Percentiles rank a stretch among this genome's conserved stretches.
phyloP scores from a whole-genome alignment of 2,113 vertebrate species.

The Antennarius striatus region DNA sequence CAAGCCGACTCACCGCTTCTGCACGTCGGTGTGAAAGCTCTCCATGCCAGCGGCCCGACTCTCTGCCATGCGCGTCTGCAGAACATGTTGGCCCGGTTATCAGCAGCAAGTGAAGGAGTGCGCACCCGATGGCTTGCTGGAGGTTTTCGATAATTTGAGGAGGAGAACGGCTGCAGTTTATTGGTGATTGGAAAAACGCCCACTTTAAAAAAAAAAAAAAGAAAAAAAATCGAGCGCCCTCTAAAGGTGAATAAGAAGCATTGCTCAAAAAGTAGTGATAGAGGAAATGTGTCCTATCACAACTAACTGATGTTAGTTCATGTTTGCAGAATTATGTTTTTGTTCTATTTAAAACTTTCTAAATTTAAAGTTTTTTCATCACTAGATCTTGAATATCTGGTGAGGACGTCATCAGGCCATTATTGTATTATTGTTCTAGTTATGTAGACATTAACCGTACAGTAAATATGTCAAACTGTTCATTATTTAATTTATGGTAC shows the following conservation, averaged over 20 bases:
- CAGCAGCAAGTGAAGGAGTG: background rate
- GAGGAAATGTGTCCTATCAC: too few relatives aligned
- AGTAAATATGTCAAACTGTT: too few relatives aligned
- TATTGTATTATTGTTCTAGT: too few relatives aligned
- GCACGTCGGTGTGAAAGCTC: slow-evolving; percentile 42
- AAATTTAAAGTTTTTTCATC: too few relatives aligned
- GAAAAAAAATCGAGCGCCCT: slow-evolving; percentile 13
- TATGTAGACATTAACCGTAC: too few relatives aligned
- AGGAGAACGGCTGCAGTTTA: slow-evolving; percentile 4
- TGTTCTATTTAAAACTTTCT: too few relatives aligned
- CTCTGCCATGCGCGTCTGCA: slow-evolving; percentile 82
- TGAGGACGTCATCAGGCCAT: too few relatives aligned
- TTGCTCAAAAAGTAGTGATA: too few relatives aligned
- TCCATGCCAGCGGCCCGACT: slow-evolving; percentile 78
- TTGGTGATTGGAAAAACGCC: slow-evolving; percentile 5
- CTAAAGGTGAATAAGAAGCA: slow-evolving; percentile 11
- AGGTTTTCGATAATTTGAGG: slow-evolving; percentile 17
- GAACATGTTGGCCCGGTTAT: slow-evolving; percentile 72
- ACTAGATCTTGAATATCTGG: too few relatives aligned
- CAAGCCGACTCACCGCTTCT: slow-evolving; percentile 58
- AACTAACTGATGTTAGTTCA: too few relatives aligned
- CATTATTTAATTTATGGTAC: too few relatives aligned
- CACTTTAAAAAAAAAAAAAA: background rate
- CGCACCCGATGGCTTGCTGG: slow-evolving; percentile 2
- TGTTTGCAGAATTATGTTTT: too few relatives aligned